phyloP scores from a whole-genome alignment of 2,113 vertebrate genomes.

The Macquaria australasica region DNA sequence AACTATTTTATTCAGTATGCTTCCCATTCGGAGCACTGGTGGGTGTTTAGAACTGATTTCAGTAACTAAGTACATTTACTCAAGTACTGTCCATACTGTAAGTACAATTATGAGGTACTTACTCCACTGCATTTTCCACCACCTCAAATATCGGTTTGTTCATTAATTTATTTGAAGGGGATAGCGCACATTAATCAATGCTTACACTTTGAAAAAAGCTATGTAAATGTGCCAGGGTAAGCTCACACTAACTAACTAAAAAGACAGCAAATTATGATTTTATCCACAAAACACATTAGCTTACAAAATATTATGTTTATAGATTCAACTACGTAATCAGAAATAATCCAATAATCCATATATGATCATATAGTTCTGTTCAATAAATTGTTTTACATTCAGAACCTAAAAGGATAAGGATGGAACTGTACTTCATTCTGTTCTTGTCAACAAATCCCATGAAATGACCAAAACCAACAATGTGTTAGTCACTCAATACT shows the following conservation, averaged over 20 bases:
- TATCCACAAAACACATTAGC: background rate
- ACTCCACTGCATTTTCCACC: background rate
- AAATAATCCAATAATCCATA: slow-evolving; percentile 11
- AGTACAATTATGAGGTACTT: background rate
- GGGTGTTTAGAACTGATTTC: background rate
- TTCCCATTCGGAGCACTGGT: background rate
- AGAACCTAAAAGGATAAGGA: too few relatives aligned
- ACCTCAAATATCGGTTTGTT: background rate
- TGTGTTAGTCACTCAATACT: background rate
- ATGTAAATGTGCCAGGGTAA: too few relatives aligned
- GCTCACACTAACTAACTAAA: background rate
- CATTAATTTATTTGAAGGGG: background rate
- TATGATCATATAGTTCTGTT: background rate
- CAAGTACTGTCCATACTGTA: too few relatives aligned
- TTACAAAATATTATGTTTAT: background rate
- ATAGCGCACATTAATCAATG: background rate
- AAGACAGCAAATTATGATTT: background rate
- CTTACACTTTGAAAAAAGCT: background rate
- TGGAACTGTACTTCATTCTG: background rate
- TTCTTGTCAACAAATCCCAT: background rate
- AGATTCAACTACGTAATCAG: too few relatives aligned
- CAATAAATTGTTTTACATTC: too few relatives aligned
- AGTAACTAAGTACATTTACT: background rate
- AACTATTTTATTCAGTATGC: background rate
- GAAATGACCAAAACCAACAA: background rate